These are phyloP conservation scores for Diaperis boleti DNA, from an alignment of 2,888 invertebrate genomes.

Conservation along the genomic window DNA sequence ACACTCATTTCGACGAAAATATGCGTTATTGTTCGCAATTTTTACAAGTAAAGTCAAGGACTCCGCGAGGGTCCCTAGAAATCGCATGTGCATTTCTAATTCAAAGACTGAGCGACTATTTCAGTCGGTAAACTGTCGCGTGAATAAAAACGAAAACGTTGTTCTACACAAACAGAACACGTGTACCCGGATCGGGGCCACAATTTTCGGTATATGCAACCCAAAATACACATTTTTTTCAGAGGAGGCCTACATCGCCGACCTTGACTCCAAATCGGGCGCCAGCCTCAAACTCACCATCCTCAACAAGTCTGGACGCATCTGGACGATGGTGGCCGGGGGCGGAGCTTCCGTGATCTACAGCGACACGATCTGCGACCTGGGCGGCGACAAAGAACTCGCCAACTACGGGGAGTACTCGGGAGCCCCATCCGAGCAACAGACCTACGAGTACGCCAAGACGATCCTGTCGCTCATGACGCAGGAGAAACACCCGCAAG, in stretches of 20 bases:
- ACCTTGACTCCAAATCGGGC: conserved; percentile 97
- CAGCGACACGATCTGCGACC: conserved; percentile 98
- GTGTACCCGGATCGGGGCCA: too few relatives aligned
- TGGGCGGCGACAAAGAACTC: conserved; percentile 92
- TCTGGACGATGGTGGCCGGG: conserved; percentile 99
- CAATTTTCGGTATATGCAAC: too few relatives aligned
- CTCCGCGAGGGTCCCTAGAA: not conserved
- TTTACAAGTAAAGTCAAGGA: not conserved
- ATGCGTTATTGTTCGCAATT: conserved; percentile 1
- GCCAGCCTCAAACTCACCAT: conserved; percentile 98
- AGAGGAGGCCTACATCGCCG: conserved; percentile 98
- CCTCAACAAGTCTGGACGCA: conserved; percentile 92
- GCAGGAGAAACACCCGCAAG: conserved; percentile 77
- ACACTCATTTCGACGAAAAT: not conserved
- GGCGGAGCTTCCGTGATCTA: conserved; percentile 99
- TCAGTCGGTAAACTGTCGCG: too few relatives aligned
- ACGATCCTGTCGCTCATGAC: conserved; percentile 98
- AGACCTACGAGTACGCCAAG: conserved; percentile 99
- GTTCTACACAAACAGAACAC: too few relatives aligned
- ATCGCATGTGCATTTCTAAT: too few relatives aligned
- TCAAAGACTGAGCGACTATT: conserved; percentile 3
- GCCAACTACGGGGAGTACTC: conserved; percentile 99
- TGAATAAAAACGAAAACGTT: too few relatives aligned
- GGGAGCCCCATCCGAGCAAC: conserved; percentile 98
- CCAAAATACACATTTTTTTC: too few relatives aligned